These are phyloP conservation scores for Panzeria rudis DNA, from an alignment of 2,888 invertebrate genomes.

Conservation along the genomic window DNA sequence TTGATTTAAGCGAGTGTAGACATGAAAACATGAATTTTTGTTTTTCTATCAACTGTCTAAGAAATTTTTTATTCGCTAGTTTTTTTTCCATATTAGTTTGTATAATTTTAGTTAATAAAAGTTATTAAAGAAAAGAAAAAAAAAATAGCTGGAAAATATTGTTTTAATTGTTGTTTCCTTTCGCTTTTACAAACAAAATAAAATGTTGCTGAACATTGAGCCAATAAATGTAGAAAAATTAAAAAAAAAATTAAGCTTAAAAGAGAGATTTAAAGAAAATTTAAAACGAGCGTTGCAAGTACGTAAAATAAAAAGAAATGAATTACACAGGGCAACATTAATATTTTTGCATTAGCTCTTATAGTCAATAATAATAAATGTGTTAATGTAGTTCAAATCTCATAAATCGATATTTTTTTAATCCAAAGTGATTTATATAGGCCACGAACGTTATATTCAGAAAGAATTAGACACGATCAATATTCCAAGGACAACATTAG, in stretches of 20 bases:
- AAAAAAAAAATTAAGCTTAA: neutral
- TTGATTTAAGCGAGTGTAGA: conserved; percentile 14
- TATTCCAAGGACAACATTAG: too few relatives aligned
- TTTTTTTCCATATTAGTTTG: neutral
- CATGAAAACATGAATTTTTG: conserved; percentile 35
- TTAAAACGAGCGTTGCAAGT: neutral
- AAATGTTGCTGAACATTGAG: neutral
- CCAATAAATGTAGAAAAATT: neutral
- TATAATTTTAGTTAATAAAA: conserved; percentile 14
- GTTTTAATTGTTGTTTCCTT: conserved; percentile 70
- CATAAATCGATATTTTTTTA: too few relatives aligned
- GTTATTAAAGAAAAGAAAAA: conserved; percentile 13
- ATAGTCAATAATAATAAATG: too few relatives aligned
- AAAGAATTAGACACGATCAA: too few relatives aligned
- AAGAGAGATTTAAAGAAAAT: conserved; percentile 26
- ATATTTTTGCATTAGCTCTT: too few relatives aligned
- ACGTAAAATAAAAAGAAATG: neutral
- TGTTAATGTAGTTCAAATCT: too few relatives aligned
- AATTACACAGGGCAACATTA: conserved; percentile 9
- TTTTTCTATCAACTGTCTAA: conserved; percentile 16
- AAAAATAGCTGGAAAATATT: conserved; percentile 20
- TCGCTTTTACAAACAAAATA: conserved; percentile 45
- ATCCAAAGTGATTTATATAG: too few relatives aligned
- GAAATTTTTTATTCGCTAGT: conserved; percentile 5
- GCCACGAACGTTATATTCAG: too few relatives aligned